phyloP scores from a whole-genome alignment of 2,113 vertebrate genomes.

The Lycaon pictus region DNA sequence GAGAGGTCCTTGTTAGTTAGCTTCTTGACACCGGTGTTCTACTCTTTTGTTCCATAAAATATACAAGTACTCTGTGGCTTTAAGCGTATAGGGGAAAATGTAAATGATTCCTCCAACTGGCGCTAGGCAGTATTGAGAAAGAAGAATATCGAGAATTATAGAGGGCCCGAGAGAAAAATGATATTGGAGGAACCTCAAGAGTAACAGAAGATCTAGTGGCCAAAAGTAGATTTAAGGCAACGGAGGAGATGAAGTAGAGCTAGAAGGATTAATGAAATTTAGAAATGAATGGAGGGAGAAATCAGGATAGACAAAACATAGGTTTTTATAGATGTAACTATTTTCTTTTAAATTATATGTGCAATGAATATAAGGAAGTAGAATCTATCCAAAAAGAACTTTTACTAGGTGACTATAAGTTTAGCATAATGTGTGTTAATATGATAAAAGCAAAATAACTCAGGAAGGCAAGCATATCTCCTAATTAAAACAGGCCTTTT shows the following conservation, averaged over 20 bases:
- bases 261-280: background rate
- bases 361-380: background rate
- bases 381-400: background rate
- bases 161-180: background rate
- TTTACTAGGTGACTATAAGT: background rate
- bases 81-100: background rate
- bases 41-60: background rate
- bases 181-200: background rate
- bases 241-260: background rate
- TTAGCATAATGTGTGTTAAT: background rate
- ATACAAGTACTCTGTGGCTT: background rate
- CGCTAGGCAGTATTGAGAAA: background rate
- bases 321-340: background rate
- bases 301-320: background rate
- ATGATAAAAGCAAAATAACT: conserved; percentile 28
- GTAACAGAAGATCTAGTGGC: background rate
- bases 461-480: background rate
- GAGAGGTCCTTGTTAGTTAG: background rate
- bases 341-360: conserved; percentile 32
- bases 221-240: background rate
- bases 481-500: conserved; percentile 4
- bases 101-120: background rate
- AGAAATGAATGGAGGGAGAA: conserved; percentile 1
- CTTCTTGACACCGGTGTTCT: background rate
- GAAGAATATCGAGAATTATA: background rate